Evolutionary conservation across 1,140 invertebrate species (phyloP), one percentile per base, ranked within the genome.

Genomic region (Sitophilus oryzae): DNA sequence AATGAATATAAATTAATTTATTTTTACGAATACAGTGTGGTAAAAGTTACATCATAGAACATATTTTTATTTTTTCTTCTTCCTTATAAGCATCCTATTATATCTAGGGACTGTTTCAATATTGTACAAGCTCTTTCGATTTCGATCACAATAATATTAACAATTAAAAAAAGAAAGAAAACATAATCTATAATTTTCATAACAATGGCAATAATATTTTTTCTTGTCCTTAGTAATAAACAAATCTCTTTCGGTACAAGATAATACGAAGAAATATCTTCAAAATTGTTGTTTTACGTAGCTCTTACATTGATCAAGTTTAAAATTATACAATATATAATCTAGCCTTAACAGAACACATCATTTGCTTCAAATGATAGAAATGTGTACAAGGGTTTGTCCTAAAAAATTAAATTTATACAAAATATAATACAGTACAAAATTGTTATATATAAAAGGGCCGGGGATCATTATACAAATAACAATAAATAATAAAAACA

Each of bases 1-100:
- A 64, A 65, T 68, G 63, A 66, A 64, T 69, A 69, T 68, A 69
- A 69, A 69, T 69, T 58, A 60, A 66, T 65, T 59, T 60, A n/a
- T n/a, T n/a, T 63, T 57, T 65, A 65, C 62, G 66, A 66, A 62
- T 67, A 68, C 66, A 68, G 60, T 66, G 61, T 49, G 42, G 46
- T 56, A 56, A 49, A 56, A 43, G 22, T 42, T 50, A 50, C 54
- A 50, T 50, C 46, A 56, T 44, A 49, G 40, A 50, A 36, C 52
- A 47, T 48, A 16, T 25, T 35, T 47, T 55, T 41, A 52, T 45
- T 59, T 51, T 30, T 30, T 5, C 25, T 30, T 30, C 44, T 35
- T 55, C 30, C 46, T 46, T 59, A 54, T 60, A 59, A 61, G 59
- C 57, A 52, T 22, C 63, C 55, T 55, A 53, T 49, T 48, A n/a